Conservation (phyloP, 2,888 invertebrate genomes). For the Drosophila nigricruria region DNA sequence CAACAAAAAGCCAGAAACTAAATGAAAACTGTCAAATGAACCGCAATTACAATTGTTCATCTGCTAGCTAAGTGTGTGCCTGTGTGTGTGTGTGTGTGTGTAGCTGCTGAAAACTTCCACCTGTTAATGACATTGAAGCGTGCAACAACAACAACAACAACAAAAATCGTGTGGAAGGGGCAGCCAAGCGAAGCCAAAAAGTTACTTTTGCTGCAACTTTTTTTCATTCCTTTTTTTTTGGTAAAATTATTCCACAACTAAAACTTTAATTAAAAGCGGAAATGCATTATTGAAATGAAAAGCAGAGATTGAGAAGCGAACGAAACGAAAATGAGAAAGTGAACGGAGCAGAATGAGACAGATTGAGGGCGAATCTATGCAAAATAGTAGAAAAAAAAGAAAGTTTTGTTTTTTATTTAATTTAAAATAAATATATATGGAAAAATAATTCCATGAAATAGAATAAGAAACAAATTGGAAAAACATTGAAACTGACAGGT, state of each 20-base stretch:
- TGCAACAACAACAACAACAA: neutral
- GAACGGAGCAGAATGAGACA: neutral
- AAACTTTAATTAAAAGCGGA: conserved; percentile 77
- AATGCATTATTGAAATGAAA: conserved; percentile 71
- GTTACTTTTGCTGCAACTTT: conserved; percentile 54
- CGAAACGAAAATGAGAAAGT: conserved; percentile 9
- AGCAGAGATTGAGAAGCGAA: conserved; percentile 31
- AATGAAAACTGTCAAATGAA: conserved; percentile 77
- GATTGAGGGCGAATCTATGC: too few relatives aligned
- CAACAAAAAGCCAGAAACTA: conserved; percentile 49
- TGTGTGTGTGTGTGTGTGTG: conserved; percentile 11
- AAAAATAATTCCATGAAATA: neutral
- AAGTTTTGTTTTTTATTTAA: neutral
- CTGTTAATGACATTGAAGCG: conserved; percentile 72
- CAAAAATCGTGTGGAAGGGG: conserved; percentile 1
- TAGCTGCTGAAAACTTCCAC: conserved; percentile 63
- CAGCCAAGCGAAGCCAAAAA: conserved; percentile 38
- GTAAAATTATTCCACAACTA: conserved; percentile 63
- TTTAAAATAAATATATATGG: conserved; percentile 7
- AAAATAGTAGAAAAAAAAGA: neutral
- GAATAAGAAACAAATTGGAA: conserved; percentile 4
- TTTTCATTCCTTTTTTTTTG: conserved; percentile 6
- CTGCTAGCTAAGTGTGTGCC: conserved; percentile 41
- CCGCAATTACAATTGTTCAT: conserved; percentile 73
- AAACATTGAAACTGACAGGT: conserved; percentile 1